Conservation (phyloP, 2,113 vertebrate genomes). For the Mormyrus iriodes region DNA sequence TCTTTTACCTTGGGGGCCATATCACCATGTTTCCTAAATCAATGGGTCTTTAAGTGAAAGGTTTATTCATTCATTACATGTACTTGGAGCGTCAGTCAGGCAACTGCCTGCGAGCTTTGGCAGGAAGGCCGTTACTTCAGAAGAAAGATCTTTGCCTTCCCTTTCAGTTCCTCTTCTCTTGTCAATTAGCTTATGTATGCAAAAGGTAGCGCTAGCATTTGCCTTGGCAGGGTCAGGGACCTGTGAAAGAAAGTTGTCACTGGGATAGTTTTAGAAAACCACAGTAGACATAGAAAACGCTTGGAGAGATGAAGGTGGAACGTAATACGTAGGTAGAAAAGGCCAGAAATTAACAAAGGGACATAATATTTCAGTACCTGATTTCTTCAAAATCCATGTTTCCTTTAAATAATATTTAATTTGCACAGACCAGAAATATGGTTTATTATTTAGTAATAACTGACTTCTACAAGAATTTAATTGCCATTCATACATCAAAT, state of each 20-base stretch:
- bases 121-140: constrained; percentile 56
- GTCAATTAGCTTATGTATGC: constrained; percentile 52
- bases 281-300: constrained; percentile 9
- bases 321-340: not conserved
- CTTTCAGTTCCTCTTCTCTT: not conserved
- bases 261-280: constrained; percentile 13
- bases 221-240: constrained; percentile 60
- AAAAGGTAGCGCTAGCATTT: constrained; percentile 45
- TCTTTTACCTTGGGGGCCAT: constrained; percentile 14
- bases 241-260: constrained; percentile 38
- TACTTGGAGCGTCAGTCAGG: constrained; percentile 27
- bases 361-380: not conserved
- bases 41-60: constrained; percentile 49
- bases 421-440: not conserved
- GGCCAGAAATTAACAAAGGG: not conserved
- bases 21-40: constrained; percentile 38
- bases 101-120: constrained; percentile 32
- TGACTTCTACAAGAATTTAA: not conserved
- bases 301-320: constrained; percentile 11
- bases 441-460: not conserved
- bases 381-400: not conserved
- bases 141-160: constrained; percentile 36
- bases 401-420: not conserved
- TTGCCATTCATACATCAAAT: not conserved
- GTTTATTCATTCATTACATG: constrained; percentile 64